These are phyloP conservation scores for Melipona beecheii DNA, from an alignment of 2,888 invertebrate species.

Conservation along the genomic window DNA sequence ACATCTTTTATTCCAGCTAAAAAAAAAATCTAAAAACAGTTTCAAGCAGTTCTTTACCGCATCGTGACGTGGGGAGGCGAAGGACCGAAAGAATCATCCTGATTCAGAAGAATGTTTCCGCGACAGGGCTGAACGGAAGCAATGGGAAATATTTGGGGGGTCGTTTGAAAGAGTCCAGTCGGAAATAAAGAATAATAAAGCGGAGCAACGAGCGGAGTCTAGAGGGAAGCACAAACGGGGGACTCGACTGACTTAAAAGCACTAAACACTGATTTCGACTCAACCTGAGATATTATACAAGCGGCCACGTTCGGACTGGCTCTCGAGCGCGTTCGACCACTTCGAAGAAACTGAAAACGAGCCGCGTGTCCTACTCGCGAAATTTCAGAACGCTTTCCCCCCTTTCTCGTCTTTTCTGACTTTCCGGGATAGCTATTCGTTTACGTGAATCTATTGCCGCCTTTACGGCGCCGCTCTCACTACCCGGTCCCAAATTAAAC, in stretches of 20 bases:
- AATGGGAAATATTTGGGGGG: background rate
- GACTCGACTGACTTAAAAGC: constrained; percentile 75
- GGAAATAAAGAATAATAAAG: constrained; percentile 61
- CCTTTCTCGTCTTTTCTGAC: background rate
- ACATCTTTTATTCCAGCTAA: too few species aligned
- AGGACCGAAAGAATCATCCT: background rate
- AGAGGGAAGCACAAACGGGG: background rate
- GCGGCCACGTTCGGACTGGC: constrained; percentile 45
- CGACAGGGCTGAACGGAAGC: background rate
- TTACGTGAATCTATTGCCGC: constrained; percentile 54
- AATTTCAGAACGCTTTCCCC: background rate
- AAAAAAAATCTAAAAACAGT: background rate
- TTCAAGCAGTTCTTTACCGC: too few species aligned
- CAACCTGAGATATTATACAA: constrained; percentile 79
- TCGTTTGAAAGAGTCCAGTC: constrained; percentile 46
- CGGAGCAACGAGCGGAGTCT: constrained; percentile 39
- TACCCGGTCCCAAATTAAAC: background rate
- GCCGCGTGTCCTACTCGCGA: background rate
- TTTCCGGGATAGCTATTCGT: constrained; percentile 56
- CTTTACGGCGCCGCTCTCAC: background rate
- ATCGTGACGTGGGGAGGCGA: background rate
- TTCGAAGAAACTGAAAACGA: constrained; percentile 43
- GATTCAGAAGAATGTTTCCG: constrained; percentile 21
- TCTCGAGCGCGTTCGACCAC: constrained; percentile 47
- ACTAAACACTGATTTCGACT: constrained; percentile 80